Evolutionary conservation across 2,113 vertebrate species (phyloP).

Genomic region (Atherinomorus stipes): DNA sequence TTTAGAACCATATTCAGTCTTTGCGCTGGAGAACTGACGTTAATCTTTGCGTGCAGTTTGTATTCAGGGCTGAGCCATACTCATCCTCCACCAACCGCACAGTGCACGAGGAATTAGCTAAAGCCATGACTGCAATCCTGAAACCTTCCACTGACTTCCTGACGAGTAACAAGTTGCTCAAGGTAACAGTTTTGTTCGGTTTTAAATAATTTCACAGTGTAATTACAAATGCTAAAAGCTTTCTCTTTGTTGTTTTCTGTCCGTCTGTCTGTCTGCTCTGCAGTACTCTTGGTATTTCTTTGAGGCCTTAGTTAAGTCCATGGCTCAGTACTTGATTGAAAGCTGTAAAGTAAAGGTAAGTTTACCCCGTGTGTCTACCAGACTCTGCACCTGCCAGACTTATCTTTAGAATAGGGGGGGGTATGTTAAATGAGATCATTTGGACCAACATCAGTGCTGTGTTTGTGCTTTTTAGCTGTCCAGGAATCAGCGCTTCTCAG

Average conservation of each 20-base stretch:
- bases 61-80: slow-evolving; percentile 92
- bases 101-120: slow-evolving; percentile 94
- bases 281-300: slow-evolving; percentile 99
- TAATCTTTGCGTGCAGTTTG: slow-evolving; percentile 84
- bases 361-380: slow-evolving; percentile 18
- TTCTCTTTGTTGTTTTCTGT: slow-evolving; percentile 30
- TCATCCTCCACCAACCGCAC: slow-evolving; percentile 87
- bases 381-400: background rate
- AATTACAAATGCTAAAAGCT: slow-evolving; percentile 12
- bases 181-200: slow-evolving; percentile 81
- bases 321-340: slow-evolving; percentile 97
- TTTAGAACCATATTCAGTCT: background rate
- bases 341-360: slow-evolving; percentile 93
- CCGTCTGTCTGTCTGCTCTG: slow-evolving; percentile 57
- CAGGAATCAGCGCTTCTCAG: slow-evolving; percentile 96
- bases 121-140: slow-evolving; percentile 96
- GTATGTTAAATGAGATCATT: background rate
- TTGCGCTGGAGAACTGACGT: background rate
- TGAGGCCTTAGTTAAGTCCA: slow-evolving; percentile 96
- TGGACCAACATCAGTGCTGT: background rate
- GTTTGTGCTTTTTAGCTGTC: slow-evolving; percentile 82
- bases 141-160: slow-evolving; percentile 98
- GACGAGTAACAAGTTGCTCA: slow-evolving; percentile 97
- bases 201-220: slow-evolving; percentile 15
- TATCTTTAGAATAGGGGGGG: background rate